phyloP scores from a whole-genome alignment of 2,113 vertebrate genomes.

The Menura novaehollandiae region DNA sequence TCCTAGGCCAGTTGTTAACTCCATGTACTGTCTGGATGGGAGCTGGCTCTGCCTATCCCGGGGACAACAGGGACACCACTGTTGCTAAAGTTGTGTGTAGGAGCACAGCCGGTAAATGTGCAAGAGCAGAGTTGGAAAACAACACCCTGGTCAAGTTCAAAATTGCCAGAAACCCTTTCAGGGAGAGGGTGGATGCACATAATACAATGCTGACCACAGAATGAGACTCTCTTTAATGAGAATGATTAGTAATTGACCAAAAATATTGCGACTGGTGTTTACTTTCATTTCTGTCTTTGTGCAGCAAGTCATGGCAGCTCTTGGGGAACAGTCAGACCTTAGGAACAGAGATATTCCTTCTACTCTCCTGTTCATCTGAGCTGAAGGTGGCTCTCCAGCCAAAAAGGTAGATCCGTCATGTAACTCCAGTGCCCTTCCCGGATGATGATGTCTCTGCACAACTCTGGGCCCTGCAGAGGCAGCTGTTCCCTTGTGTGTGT shows the following conservation, averaged over 20 bases:
- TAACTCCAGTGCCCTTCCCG: neutral
- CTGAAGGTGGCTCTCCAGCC: neutral
- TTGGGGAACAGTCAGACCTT: rapidly evolving
- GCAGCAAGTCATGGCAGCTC: neutral
- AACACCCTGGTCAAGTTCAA: neutral
- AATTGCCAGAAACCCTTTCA: neutral
- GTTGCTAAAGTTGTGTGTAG: neutral
- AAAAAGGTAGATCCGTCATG: rapidly evolving
- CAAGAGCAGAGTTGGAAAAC: neutral
- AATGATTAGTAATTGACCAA: neutral
- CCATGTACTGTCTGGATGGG: neutral
- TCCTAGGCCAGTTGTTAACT: neutral
- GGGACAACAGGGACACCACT: neutral
- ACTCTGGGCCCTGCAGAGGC: neutral
- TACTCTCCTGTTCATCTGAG: neutral
- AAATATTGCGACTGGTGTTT: neutral
- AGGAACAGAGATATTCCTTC: neutral
- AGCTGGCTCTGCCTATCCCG: neutral
- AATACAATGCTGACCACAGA: neutral
- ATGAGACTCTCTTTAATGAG: neutral
- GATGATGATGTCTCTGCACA: neutral
- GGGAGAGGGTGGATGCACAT: neutral
- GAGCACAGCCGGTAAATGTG: neutral
- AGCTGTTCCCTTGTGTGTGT: rapidly evolving
- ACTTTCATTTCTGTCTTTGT: neutral